Base-by-base conservation (phyloP, 1,140 invertebrate genomes). In the Cherax destructor region DNA sequence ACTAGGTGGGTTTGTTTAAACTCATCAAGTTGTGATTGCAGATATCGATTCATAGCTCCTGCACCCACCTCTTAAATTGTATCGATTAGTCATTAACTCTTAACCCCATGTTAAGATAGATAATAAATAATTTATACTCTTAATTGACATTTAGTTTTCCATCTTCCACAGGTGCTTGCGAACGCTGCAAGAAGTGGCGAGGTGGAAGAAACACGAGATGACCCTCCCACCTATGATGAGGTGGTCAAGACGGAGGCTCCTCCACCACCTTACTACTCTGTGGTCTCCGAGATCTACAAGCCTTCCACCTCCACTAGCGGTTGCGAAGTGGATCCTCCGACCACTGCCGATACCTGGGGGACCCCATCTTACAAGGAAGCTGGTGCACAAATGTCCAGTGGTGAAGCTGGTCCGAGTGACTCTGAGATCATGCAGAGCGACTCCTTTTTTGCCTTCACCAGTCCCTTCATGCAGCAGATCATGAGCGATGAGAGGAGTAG, bases 181-280 rank as follows among this genome's bases (percentile, higher is more conserved):
- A 56, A 11, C 18, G 18, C 13, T 10, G 47, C 5, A 10, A 65
- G 47, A n/a, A 18, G 30, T 7, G 81, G 11, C 10, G 81, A 18
- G 4, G 81, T 18, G 10, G 81, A 83, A 21, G 61, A 65, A 21
- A 18, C 61, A 3, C 11, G 16, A 47, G 84, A 86, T 24, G 72
- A 52, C 16, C 85, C 85, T 3, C 85, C 85, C 4, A 41, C 85
- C 56, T 86, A 86, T 41, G 85, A 86, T 3, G 85, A 86, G 18
- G 85, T 86, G 7, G 59, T 86, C 85, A 86, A 86, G 74, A 79
- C 85, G 7, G 85, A 86, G 50, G 85, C 85, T n/a, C 85, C 85
- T 24, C 85, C 85, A 7, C 85, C 85, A 30, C 49, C 85, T 1
- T 86, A 86, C 56, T 86, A 78, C 85, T 78, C 61, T 24, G 85